These are phyloP conservation scores for Peromyscus californicus DNA, from an alignment of 2,113 vertebrate species.

Conservation along the genomic window DNA sequence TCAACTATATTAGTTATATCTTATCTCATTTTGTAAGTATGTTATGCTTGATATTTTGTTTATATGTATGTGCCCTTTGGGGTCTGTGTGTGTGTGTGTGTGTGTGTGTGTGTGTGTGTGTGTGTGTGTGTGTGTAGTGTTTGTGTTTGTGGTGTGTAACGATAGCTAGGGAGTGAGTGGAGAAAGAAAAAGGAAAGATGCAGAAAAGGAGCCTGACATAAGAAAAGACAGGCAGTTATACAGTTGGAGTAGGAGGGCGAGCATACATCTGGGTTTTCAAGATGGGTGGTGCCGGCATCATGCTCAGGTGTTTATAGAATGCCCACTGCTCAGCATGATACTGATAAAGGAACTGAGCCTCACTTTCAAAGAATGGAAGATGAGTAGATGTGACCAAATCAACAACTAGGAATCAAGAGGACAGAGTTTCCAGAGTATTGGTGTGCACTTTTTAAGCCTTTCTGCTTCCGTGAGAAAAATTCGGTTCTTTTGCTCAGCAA, in stretches of 20 bases:
- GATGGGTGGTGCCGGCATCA: slow-evolving; percentile 33
- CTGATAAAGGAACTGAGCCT: not conserved
- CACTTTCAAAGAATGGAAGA: slow-evolving; percentile 57
- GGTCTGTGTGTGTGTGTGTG: not conserved
- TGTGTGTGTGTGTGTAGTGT: not conserved
- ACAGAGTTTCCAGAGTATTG: not conserved
- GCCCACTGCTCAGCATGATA: not conserved
- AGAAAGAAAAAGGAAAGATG: slow-evolving; percentile 33
- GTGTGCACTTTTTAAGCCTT: slow-evolving; percentile 8
- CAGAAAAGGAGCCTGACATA: not conserved
- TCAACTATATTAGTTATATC: slow-evolving; percentile 1
- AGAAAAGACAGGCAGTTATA: not conserved
- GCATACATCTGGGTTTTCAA: not conserved
- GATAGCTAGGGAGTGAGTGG: not conserved
- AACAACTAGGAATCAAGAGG: not conserved
- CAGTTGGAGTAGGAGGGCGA: not conserved
- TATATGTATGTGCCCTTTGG: not conserved
- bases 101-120: not conserved
- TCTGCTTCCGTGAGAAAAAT: slow-evolving; percentile 2
- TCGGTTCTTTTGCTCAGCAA: not conserved
- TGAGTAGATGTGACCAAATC: not conserved
- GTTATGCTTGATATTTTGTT: not conserved
- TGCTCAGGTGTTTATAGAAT: not conserved
- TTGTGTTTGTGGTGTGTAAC: too few relatives aligned
- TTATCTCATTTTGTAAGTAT: slow-evolving; percentile 2